Percentiles rank a stretch among this genome's conserved stretches.
phyloP scores from a whole-genome alignment of 2,113 vertebrate genomes.

The Heterocephalus glaber region DNA sequence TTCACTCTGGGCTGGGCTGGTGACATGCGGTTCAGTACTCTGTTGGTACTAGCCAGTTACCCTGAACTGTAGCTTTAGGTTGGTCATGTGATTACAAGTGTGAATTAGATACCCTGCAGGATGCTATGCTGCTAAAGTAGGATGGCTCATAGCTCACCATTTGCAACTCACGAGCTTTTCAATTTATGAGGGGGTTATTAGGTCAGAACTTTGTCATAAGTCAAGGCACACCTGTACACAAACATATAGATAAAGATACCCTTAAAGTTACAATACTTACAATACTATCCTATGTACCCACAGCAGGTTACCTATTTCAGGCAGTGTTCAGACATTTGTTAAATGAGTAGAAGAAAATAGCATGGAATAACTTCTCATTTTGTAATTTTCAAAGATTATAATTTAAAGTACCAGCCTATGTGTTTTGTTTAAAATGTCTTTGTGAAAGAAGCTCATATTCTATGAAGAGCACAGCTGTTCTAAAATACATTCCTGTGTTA shows the following conservation, averaged over 20 bases:
- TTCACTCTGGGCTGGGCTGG: background rate
- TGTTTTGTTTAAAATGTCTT: conserved; percentile 10
- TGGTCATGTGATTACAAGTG: background rate
- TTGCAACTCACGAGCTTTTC: background rate
- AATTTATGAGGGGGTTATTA: background rate
- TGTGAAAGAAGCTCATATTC: background rate
- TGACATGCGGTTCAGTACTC: background rate
- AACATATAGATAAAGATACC: background rate
- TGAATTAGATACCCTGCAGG: too few relatives aligned
- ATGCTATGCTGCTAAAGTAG: background rate
- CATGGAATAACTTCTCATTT: background rate
- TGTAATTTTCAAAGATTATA: conserved; percentile 12
- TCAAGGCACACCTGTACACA: background rate
- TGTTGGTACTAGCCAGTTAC: too few relatives aligned
- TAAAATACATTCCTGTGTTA: background rate
- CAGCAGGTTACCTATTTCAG: background rate
- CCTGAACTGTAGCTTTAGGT: background rate
- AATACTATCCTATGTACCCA: background rate
- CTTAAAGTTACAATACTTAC: background rate
- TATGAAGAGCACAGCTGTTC: background rate
- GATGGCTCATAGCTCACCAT: background rate
- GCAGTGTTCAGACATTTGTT: background rate
- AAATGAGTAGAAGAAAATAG: background rate
- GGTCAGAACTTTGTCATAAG: background rate
- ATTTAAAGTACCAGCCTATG: background rate